Percentiles rank a stretch among this genome's conserved stretches.
These are phyloP conservation scores for Melanchra persicariae DNA, from an alignment of 2,888 invertebrate species.

Conservation along the genomic window DNA sequence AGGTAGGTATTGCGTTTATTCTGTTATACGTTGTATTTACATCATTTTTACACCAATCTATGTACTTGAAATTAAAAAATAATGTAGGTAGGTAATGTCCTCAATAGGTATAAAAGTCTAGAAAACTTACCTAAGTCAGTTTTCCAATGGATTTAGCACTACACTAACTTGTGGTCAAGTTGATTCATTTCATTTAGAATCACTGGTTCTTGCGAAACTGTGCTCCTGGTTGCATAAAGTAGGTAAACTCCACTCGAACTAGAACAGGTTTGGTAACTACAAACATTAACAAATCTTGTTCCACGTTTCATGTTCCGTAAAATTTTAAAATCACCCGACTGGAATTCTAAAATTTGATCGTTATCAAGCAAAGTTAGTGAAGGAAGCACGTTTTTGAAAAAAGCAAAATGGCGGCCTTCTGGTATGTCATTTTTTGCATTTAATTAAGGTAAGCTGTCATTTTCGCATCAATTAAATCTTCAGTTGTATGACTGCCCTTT, in stretches of 20 bases:
- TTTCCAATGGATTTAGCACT: slow-evolving; percentile 11
- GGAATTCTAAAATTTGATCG: slow-evolving; percentile 61
- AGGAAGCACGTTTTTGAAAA: slow-evolving; percentile 59
- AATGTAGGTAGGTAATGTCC: too few relatives aligned
- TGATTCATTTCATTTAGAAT: not conserved
- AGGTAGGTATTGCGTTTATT: too few relatives aligned
- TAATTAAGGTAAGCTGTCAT: slow-evolving; percentile 12
- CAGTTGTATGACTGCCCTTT: not conserved
- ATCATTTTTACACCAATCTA: too few relatives aligned
- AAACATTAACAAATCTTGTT: slow-evolving; percentile 8
- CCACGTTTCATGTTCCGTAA: slow-evolving; percentile 61
- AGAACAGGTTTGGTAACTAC: slow-evolving; percentile 2
- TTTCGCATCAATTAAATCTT: not conserved
- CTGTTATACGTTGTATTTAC: too few relatives aligned
- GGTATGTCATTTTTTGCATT: not conserved
- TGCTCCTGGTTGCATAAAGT: too few relatives aligned
- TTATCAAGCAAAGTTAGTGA: slow-evolving; percentile 50
- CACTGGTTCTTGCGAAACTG: not conserved
- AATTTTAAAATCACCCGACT: slow-evolving; percentile 60
- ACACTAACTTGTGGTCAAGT: not conserved
- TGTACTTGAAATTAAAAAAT: too few relatives aligned
- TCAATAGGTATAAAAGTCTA: not conserved
- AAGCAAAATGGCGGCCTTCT: slow-evolving; percentile 40
- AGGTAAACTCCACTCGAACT: not conserved
- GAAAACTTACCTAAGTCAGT: slow-evolving; percentile 1